Percentiles rank a stretch among this genome's conserved stretches.
phyloP scores from a whole-genome alignment of 2,113 vertebrate species.

The Hepsetus odoe region DNA sequence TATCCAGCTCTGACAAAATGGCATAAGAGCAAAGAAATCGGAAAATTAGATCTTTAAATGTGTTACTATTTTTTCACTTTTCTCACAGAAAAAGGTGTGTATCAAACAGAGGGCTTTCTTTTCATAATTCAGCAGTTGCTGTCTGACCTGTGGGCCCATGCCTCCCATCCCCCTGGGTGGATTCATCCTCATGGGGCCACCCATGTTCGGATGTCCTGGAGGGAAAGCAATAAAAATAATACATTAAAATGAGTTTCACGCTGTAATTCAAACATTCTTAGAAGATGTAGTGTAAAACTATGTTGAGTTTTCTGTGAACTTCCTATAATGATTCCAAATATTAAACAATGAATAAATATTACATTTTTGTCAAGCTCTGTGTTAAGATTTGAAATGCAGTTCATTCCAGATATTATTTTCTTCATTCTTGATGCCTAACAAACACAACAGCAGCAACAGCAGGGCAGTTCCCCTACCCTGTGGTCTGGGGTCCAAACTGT shows the following conservation, averaged over 20 bases:
- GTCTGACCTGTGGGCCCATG: conserved; percentile 84
- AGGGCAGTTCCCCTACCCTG: conserved; percentile 75
- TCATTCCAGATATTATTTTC: too few relatives aligned
- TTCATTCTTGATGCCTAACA: background rate
- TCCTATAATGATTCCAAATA: too few relatives aligned
- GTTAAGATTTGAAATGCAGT: too few relatives aligned
- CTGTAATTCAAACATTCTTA: background rate
- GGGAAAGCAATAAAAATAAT: background rate
- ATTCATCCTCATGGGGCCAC: conserved; percentile 86
- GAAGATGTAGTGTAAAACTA: too few relatives aligned
- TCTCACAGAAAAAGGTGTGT: background rate
- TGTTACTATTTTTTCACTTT: too few relatives aligned
- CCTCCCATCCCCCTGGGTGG: conserved; percentile 85
- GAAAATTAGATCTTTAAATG: too few relatives aligned
- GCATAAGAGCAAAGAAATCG: background rate
- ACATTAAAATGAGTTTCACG: background rate
- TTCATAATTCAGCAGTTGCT: background rate
- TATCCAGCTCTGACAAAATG: too few relatives aligned
- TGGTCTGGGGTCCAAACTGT: conserved; percentile 83
- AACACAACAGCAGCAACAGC: too few relatives aligned
- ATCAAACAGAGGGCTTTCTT: background rate
- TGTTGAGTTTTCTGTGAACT: too few relatives aligned
- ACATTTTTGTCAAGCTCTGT: too few relatives aligned
- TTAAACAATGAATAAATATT: too few relatives aligned
- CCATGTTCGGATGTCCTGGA: conserved; percentile 79